A percentile compares a stretch with the other conserved stretches of the same genome.
phyloP scores from a whole-genome alignment of 2,797 vertebrate genomes.

The Tragelaphus oryx region DNA sequence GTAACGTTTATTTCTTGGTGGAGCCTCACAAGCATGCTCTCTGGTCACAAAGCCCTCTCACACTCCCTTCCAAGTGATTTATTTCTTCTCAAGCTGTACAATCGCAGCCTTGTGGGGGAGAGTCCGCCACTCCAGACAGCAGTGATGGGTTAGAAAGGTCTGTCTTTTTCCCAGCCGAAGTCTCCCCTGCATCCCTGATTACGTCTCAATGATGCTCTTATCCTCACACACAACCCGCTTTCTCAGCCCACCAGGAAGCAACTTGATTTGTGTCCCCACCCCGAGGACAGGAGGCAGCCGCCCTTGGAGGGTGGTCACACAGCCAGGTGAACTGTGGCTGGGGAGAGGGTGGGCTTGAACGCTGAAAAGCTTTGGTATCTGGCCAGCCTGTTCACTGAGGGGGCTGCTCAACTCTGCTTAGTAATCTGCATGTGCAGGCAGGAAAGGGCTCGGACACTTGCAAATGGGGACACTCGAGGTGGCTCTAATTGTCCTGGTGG shows the following conservation, averaged over 20 bases:
- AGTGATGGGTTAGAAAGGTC: slow-evolving; percentile 43
- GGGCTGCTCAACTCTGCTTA: neutral
- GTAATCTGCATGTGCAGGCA: rapidly evolving
- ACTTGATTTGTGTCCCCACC: neutral
- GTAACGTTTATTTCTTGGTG: neutral
- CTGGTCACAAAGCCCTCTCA: neutral
- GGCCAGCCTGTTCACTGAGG: neutral
- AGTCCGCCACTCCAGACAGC: neutral
- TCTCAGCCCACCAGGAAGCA: slow-evolving; percentile 30
- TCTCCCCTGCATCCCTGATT: neutral
- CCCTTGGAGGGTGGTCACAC: neutral
- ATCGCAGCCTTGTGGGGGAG: neutral
- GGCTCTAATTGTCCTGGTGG: neutral
- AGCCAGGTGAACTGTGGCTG: neutral
- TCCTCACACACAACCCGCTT: slow-evolving; percentile 14
- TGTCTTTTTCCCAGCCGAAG: slow-evolving; percentile 34
- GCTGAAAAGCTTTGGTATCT: neutral
- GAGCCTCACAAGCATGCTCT: neutral
- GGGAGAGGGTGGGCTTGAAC: rapidly evolving
- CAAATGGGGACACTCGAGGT: rapidly evolving
- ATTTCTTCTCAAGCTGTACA: slow-evolving; percentile 49
- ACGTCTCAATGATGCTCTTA: slow-evolving; percentile 58
- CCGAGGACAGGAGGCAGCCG: neutral
- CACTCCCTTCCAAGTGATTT: slow-evolving; percentile 24
- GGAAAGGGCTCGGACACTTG: neutral